Percentiles rank a stretch among this genome's conserved stretches.
These are phyloP conservation scores for Agriopis leucophaearia DNA, from an alignment of 2,888 invertebrate species.

Conservation along the genomic window DNA sequence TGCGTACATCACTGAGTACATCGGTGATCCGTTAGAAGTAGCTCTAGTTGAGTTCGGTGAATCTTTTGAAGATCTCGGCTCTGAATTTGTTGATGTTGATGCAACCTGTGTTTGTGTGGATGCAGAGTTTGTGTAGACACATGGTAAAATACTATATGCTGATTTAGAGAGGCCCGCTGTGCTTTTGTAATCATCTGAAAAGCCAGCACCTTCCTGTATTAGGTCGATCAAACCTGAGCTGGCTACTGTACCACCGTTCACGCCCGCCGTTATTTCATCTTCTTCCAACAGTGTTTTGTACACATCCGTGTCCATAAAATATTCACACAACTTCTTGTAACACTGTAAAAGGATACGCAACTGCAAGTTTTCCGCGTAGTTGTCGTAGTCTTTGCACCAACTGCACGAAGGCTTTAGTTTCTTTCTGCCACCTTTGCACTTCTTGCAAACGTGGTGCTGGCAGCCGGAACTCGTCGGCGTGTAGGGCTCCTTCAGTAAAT, in stretches of 20 bases:
- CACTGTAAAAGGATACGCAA: conserved; percentile 93
- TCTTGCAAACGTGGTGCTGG: conserved; percentile 95
- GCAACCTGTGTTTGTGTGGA: conserved; percentile 78
- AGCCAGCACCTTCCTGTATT: conserved; percentile 92
- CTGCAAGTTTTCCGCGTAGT: conserved; percentile 93
- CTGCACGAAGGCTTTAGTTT: conserved; percentile 94
- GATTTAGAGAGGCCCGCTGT: conserved; percentile 91
- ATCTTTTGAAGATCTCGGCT: conserved; percentile 69
- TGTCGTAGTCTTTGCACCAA: conserved; percentile 94
- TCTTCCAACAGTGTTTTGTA: conserved; percentile 88
- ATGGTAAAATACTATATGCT: conserved; percentile 91
- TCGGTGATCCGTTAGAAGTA: conserved; percentile 75
- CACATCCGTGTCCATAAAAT: conserved; percentile 91
- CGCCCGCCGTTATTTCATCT: conserved; percentile 82
- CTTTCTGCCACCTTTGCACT: conserved; percentile 94
- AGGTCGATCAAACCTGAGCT: conserved; percentile 89
- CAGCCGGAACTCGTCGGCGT: conserved; percentile 92
- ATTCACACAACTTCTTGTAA: conserved; percentile 95
- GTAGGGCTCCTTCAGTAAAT: conserved; percentile 93
- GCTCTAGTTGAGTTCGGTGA: conserved; percentile 76
- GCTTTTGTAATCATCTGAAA: conserved; percentile 91
- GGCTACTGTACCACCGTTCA: conserved; percentile 82
- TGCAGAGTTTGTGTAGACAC: conserved; percentile 89
- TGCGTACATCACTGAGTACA: conserved; percentile 93
- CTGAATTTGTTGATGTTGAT: conserved; percentile 68